Percentiles rank a stretch among this genome's conserved stretches.
These are phyloP conservation scores for Callitettix versicolor DNA, from an alignment of 1,140 invertebrate genomes.

Conservation along the genomic window DNA sequence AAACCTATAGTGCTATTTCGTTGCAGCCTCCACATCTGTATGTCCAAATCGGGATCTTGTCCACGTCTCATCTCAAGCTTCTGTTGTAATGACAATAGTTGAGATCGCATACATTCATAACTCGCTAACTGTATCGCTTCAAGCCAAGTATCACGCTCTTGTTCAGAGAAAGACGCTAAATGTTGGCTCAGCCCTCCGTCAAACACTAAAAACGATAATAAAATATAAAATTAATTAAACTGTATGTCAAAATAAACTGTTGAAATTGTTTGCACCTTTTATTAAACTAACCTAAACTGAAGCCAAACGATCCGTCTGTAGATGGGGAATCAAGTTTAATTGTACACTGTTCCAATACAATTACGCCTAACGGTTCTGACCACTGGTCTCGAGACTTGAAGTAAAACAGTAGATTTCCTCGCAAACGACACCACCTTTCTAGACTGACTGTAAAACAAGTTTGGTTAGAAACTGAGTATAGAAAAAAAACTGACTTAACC, in stretches of 20 bases:
- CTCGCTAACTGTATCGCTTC: constrained; percentile 74
- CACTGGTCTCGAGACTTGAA: constrained; percentile 81
- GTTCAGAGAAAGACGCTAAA: constrained; percentile 64
- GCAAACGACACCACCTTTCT: constrained; percentile 80
- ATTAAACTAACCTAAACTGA: constrained; percentile 48
- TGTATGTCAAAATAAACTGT: too few species aligned
- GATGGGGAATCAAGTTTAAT: constrained; percentile 55
- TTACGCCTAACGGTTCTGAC: constrained; percentile 76
- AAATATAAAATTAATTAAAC: too few species aligned
- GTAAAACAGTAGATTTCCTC: constrained; percentile 90
- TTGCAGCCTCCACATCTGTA: constrained; percentile 54
- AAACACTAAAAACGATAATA: constrained; percentile 48
- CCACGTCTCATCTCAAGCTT: constrained; percentile 35
- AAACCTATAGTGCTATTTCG: constrained; percentile 50
- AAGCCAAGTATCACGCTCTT: constrained; percentile 78
- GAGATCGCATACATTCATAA: constrained; percentile 68
- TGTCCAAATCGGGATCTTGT: constrained; percentile 52
- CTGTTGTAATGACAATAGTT: constrained; percentile 52
- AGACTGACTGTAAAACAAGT: constrained; percentile 52
- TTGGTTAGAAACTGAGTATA: too few species aligned
- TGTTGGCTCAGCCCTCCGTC: constrained; percentile 70
- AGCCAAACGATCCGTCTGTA: constrained; percentile 48
- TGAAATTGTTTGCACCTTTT: too few species aligned
- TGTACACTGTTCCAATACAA: constrained; percentile 76
- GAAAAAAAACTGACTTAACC: background rate